phyloP scores from a whole-genome alignment of 2,888 invertebrate species.

The Choristoneura rosaceana region DNA sequence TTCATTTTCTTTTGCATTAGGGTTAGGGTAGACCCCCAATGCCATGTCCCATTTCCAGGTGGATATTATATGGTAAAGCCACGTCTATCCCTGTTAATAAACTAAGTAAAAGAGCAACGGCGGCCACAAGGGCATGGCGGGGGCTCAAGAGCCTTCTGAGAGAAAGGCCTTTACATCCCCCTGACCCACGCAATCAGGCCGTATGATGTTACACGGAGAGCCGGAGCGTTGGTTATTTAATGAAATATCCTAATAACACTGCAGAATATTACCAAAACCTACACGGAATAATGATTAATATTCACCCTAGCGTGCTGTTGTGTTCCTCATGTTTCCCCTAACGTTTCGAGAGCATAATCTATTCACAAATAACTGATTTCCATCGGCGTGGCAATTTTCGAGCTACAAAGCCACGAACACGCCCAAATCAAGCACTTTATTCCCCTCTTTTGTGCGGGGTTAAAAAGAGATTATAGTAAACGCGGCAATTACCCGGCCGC shows the following conservation, averaged over 20 bases:
- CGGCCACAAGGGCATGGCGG: constrained; percentile 32
- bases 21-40: constrained; percentile 1
- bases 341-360: constrained; percentile 42
- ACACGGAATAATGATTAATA: constrained; percentile 40
- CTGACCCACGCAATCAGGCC: constrained; percentile 40
- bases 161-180: constrained; percentile 35
- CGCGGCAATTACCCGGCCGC: constrained; percentile 33
- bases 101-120: constrained; percentile 36
- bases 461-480: constrained; percentile 42
- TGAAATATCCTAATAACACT: constrained; percentile 23
- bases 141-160: constrained; percentile 36
- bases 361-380: constrained; percentile 43
- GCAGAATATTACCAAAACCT: constrained; percentile 26
- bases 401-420: constrained; percentile 37
- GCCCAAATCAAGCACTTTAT: constrained; percentile 39
- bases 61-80: constrained; percentile 35
- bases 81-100: constrained; percentile 36
- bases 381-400: constrained; percentile 40
- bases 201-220: constrained; percentile 24
- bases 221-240: constrained; percentile 21
- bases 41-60: constrained; percentile 19
- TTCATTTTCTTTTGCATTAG: constrained; percentile 5
- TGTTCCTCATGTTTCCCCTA: constrained; percentile 34
- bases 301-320: constrained; percentile 38
- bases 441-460: constrained; percentile 38